phyloP scores from a whole-genome alignment of 2,797 vertebrate species.

The Pantherophis vulpinus region DNA sequence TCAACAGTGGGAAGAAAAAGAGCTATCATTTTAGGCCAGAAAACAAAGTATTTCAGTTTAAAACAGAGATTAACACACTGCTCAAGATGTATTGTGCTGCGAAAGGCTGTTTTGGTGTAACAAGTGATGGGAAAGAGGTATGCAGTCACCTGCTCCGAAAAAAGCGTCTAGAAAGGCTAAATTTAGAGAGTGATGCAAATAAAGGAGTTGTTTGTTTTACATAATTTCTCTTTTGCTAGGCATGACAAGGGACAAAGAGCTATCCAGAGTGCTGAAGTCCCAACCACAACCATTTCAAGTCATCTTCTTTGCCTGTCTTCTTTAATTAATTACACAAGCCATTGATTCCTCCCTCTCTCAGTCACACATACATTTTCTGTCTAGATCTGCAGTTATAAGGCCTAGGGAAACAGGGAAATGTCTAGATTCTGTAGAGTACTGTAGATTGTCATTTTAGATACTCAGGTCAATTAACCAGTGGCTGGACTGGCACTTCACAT shows the following conservation, averaged over 20 bases:
- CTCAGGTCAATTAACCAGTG: neutral
- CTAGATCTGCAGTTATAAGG: neutral
- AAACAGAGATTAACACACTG: neutral
- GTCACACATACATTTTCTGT: neutral
- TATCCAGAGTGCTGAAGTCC: constrained; percentile 31
- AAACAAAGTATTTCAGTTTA: neutral
- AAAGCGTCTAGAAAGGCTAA: neutral
- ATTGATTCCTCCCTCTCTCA: neutral
- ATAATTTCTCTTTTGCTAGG: neutral
- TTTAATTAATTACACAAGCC: neutral
- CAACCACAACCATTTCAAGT: neutral
- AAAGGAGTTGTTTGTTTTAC: neutral
- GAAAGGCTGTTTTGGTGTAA: neutral
- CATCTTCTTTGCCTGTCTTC: neutral
- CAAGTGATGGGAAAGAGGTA: neutral
- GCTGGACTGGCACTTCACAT: neutral
- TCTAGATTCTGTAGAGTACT: neutral
- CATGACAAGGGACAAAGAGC: constrained; percentile 16
- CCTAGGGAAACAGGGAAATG: neutral
- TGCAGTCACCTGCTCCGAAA: neutral
- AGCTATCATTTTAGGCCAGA: neutral
- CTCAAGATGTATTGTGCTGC: neutral
- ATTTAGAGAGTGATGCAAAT: neutral
- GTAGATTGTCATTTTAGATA: neutral
- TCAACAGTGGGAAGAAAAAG: neutral